Evolutionary conservation across 2,113 vertebrate genomes (phyloP).

Genomic region (Amphiprion ocellaris): DNA sequence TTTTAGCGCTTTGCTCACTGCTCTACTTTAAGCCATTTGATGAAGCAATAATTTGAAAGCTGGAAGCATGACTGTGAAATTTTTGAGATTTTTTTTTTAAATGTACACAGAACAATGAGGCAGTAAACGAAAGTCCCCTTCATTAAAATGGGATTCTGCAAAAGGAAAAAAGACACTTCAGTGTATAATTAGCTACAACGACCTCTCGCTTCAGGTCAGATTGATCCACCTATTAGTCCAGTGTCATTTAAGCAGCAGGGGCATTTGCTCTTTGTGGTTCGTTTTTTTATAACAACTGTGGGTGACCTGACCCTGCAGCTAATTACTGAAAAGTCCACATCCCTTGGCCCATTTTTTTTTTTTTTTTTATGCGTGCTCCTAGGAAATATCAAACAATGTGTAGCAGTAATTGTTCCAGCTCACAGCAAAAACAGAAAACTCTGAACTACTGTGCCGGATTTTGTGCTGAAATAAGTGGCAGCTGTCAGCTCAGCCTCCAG

Average conservation of each 20-base stretch:
- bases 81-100: conserved; percentile 9
- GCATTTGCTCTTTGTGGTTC: conserved; percentile 26
- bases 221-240: conserved; percentile 8
- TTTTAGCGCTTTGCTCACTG: conserved; percentile 62
- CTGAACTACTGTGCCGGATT: background rate
- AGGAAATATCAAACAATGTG: conserved; percentile 4
- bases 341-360: background rate
- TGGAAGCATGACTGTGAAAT: conserved; percentile 51
- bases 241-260: conserved; percentile 33
- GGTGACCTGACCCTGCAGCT: conserved; percentile 42
- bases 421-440: background rate
- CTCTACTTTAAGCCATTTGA: conserved; percentile 65
- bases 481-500: conserved; percentile 51
- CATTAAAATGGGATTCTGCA: conserved; percentile 30
- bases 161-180: background rate
- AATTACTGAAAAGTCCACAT: conserved; percentile 35
- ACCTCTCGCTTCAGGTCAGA: conserved; percentile 11
- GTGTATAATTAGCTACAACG: conserved; percentile 37
- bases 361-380: background rate
- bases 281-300: background rate
- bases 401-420: conserved; percentile 11
- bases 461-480: conserved; percentile 40
- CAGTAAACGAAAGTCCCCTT: conserved; percentile 32
- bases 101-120: conserved; percentile 47
- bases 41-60: conserved; percentile 71